These are phyloP conservation scores for Lobophora halterata DNA, from an alignment of 2,888 invertebrate genomes.

Conservation along the genomic window DNA sequence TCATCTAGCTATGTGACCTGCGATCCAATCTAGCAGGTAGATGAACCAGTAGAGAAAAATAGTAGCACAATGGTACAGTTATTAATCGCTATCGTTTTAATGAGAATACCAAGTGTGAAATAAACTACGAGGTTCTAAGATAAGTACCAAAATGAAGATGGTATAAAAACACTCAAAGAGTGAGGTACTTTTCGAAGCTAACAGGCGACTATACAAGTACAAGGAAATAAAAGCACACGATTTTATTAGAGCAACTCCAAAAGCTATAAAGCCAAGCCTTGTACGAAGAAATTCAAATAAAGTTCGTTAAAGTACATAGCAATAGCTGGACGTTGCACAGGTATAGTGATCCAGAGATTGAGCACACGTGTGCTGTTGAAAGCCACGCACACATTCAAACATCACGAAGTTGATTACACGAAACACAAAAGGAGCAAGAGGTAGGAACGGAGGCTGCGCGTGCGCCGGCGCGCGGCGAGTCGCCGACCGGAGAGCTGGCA, in stretches of 20 bases:
- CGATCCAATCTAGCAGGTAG: constrained; percentile 3
- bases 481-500: constrained; percentile 71
- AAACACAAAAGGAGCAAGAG: constrained; percentile 72
- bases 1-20: constrained; percentile 16
- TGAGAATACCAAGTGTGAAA: background rate
- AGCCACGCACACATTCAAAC: constrained; percentile 49
- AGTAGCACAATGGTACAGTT: constrained; percentile 8
- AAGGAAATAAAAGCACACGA: constrained; percentile 8
- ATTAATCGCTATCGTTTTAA: constrained; percentile 1
- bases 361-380: constrained; percentile 52
- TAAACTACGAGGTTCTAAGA: constrained; percentile 1
- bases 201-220: background rate
- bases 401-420: constrained; percentile 51
- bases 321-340: constrained; percentile 27
- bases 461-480: constrained; percentile 47
- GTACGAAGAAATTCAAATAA: constrained; percentile 39
- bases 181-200: too few relatives aligned
- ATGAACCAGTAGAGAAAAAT: constrained; percentile 2
- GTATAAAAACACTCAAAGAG: background rate
- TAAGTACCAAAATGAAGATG: background rate
- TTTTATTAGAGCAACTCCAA: constrained; percentile 21
- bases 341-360: constrained; percentile 31
- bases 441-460: constrained; percentile 77
- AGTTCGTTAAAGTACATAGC: constrained; percentile 33
- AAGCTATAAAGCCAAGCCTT: constrained; percentile 26